Base-by-base conservation (phyloP, 1,140 invertebrate genomes). In the Chironomus striatipennis region DNA sequence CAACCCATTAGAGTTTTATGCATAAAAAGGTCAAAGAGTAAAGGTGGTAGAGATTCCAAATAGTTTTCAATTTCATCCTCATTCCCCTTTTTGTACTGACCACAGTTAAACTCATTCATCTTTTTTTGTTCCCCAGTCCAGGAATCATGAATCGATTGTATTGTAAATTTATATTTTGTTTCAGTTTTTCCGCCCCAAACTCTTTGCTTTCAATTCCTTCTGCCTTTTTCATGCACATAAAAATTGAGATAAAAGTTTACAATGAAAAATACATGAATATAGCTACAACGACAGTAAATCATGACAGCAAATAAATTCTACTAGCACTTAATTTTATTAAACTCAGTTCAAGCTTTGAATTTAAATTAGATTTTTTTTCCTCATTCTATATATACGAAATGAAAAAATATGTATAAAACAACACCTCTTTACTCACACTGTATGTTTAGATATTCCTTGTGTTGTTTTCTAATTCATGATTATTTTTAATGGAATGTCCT, bases 261-360 rank as follows among this genome's bases (percentile, higher is more conserved):
- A 57, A n/a, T 15, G 47, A 15, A 15, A 15, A 57, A n/a, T 5
- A 15, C 5, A 15, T n/a, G n/a, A 57, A 57, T n/a, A 57, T 12
- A 57, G 47, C 47, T 12, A 57, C 12, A 70, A 8, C 6, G 65
- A 70, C 65, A 10, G 65, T 70, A 70, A 70, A 70, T 70, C 65
- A 70, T 70, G 65, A 70, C 65, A 70, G 65, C 20, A 20, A 70
- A 70, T 70, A 70, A 70, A 70, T 70, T 70, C 65, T 21, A 57
- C 65, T 18, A 70, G 65, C 65, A 70, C 65, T 70, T 70, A 70
- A 70, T 20, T 70, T 70, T 70, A 70, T 21, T 70, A 70, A 18
- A 70, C 65, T 9, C n/a, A 70, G 17, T 70, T 70, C 20, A 18
- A 70, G 65, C 65, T 70, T 70, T 70, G 65, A 70, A 70, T 70